phyloP scores from a whole-genome alignment of 1,140 invertebrate genomes.

The Calliopsis andreniformis region DNA sequence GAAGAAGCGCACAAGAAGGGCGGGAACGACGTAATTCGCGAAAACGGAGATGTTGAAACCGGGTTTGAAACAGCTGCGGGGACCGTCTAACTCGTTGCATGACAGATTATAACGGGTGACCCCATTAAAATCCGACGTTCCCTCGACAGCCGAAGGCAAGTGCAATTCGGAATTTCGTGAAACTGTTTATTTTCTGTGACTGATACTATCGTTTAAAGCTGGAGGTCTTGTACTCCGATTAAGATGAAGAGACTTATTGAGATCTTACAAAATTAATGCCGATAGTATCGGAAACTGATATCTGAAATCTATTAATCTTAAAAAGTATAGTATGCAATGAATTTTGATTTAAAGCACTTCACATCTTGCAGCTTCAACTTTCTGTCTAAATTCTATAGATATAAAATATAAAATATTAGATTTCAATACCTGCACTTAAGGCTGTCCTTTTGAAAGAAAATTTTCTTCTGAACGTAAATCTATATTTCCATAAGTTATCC shows the following conservation, averaged over 20 bases:
- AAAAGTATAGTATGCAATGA: too few relatives aligned
- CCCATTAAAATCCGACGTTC: slow-evolving; percentile 69
- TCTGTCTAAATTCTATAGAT: too few relatives aligned
- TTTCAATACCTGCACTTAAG: too few relatives aligned
- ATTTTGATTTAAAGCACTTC: too few relatives aligned
- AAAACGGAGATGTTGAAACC: slow-evolving; percentile 40
- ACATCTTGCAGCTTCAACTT: too few relatives aligned
- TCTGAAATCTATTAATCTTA: too few relatives aligned
- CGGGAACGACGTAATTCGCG: slow-evolving; percentile 44
- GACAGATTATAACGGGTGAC: slow-evolving; percentile 74
- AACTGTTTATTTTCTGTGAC: slow-evolving; percentile 7
- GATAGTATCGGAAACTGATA: too few relatives aligned
- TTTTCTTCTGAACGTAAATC: too few relatives aligned
- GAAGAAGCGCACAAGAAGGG: slow-evolving; percentile 42
- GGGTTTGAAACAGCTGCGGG: slow-evolving; percentile 60
- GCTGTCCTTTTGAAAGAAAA: too few relatives aligned
- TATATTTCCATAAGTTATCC: too few relatives aligned
- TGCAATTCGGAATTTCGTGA: slow-evolving; percentile 20
- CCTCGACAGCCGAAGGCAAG: not conserved
- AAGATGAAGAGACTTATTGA: not conserved
- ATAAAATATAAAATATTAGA: too few relatives aligned
- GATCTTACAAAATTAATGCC: not conserved
- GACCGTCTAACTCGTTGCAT: slow-evolving; percentile 59
- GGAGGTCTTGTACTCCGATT: not conserved
- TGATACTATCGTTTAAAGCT: not conserved